Conservation (phyloP, 2,797 vertebrate genomes). For the Spinus olivaceus region DNA sequence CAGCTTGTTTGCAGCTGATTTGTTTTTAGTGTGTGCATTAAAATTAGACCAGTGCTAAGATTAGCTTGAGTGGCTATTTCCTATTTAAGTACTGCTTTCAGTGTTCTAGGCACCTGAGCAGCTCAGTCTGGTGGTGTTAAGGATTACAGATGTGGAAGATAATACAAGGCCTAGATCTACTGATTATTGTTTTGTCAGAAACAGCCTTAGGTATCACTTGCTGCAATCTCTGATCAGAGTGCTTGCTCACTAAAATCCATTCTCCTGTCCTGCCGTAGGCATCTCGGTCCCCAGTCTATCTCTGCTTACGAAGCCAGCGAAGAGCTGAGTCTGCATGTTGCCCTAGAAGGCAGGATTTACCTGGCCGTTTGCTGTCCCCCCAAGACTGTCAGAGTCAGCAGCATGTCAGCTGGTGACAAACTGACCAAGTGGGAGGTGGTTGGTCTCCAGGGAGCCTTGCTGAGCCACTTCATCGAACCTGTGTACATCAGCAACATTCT, state of each 20-base stretch:
- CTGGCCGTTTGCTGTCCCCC: slow-evolving; percentile 80
- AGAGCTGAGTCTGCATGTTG: slow-evolving; percentile 88
- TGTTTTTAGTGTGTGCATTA: background rate
- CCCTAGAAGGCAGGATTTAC: slow-evolving; percentile 88
- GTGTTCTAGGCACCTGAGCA: background rate
- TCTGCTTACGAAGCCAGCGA: slow-evolving; percentile 85
- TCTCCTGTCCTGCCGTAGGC: slow-evolving; percentile 64
- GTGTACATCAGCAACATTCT: slow-evolving; percentile 88
- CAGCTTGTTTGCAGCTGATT: background rate
- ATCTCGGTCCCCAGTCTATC: slow-evolving; percentile 83
- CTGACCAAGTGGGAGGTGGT: slow-evolving; percentile 92
- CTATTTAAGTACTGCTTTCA: background rate
- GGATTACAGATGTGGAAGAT: background rate
- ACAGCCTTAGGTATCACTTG: background rate
- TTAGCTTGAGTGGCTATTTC: background rate
- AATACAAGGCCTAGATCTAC: background rate
- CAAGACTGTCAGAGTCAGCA: slow-evolving; percentile 76
- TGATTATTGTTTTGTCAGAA: background rate
- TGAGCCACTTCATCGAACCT: slow-evolving; percentile 93
- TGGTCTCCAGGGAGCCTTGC: slow-evolving; percentile 90
- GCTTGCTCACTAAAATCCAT: background rate
- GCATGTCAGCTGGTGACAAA: slow-evolving; percentile 93
- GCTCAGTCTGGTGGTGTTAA: background rate
- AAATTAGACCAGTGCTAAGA: background rate
- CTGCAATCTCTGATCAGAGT: background rate